Conservation (phyloP, 1,140 invertebrate genomes). For the Wasmannia auropunctata region DNA sequence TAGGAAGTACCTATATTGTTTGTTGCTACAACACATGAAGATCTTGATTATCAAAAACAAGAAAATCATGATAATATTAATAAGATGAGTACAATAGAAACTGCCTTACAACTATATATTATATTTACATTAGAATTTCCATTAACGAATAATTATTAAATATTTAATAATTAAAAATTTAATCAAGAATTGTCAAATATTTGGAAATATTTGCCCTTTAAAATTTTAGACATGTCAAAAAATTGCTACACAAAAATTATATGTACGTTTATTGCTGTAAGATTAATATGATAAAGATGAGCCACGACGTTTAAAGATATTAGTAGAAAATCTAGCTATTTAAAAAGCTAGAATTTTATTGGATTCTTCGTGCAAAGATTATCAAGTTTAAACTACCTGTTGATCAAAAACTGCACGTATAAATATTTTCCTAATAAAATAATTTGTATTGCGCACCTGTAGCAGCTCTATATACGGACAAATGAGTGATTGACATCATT, state of each 20-base stretch:
- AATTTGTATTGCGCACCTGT: neutral
- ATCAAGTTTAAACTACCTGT: constrained; percentile 10
- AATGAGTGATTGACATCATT: constrained; percentile 2
- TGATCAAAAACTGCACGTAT: constrained; percentile 18
- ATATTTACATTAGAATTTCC: neutral
- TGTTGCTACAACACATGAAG: neutral
- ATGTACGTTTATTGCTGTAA: neutral
- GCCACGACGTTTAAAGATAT: neutral
- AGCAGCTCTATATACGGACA: neutral
- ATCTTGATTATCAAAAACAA: neutral
- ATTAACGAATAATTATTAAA: neutral
- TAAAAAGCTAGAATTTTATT: constrained; percentile 15
- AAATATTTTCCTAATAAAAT: constrained; percentile 36
- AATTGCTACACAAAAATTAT: neutral
- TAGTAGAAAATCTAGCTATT: neutral
- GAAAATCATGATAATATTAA: neutral
- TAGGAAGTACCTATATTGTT: neutral
- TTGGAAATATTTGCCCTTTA: neutral
- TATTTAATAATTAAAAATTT: neutral
- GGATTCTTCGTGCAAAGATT: neutral
- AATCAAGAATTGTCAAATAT: neutral
- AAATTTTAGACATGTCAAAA: neutral
- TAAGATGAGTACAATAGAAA: neutral
- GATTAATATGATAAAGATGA: too few relatives aligned
- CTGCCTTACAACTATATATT: neutral